Conservation (phyloP, 2,797 vertebrate genomes). For the Lagorchestes hirsutus region DNA sequence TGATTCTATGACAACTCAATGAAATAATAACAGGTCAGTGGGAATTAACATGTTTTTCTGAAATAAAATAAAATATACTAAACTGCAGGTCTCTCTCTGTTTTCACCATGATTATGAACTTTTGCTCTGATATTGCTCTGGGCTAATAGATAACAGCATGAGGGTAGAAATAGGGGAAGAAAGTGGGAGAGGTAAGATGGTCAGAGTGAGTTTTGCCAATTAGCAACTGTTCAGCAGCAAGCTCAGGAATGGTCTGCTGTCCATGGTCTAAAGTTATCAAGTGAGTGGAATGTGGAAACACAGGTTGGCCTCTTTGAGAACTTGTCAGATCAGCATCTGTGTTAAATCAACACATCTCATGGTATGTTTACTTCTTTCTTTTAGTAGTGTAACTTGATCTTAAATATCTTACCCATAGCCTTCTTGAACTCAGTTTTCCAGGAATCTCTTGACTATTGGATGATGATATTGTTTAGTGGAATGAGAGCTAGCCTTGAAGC, state of each 20-base stretch:
- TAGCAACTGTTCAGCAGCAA: not conserved
- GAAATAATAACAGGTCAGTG: not conserved
- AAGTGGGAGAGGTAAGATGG: not conserved
- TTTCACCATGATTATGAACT: not conserved
- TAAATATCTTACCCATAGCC: not conserved
- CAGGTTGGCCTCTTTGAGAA: not conserved
- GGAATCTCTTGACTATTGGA: not conserved
- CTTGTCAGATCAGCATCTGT: not conserved
- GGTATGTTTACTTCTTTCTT: not conserved
- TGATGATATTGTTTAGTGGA: not conserved
- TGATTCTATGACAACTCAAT: not conserved
- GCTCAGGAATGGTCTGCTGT: not conserved
- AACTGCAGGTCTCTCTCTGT: not conserved
- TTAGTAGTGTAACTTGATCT: not conserved
- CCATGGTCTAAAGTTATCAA: not conserved
- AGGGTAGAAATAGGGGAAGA: not conserved
- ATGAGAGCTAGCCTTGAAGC: not conserved
- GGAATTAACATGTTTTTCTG: not conserved
- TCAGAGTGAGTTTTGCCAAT: not conserved
- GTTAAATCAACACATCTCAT: not conserved
- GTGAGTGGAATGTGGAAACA: not conserved
- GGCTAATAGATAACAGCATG: not conserved
- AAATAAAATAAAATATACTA: not conserved
- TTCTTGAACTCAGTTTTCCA: not conserved
- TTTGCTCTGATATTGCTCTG: not conserved